Percentiles rank a stretch among this genome's conserved stretches.
Conservation (phyloP, 1,140 invertebrate genomes). For the Parasteatoda tepidariorum region DNA sequence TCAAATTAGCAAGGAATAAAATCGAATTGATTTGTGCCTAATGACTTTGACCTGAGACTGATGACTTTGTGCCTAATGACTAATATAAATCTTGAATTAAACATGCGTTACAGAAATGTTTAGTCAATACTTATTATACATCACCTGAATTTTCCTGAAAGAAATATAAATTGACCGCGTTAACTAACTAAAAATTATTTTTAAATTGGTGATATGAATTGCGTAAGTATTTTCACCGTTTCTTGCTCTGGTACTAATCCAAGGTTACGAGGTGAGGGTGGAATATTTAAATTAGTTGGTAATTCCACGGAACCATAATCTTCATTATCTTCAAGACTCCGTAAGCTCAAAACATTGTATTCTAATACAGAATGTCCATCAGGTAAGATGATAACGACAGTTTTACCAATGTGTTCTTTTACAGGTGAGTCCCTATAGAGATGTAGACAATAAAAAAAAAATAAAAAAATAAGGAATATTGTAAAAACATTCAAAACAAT, state of each 20-base stretch:
- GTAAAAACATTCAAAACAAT: background rate
- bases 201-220: no score
- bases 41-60: no score
- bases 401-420: constrained; percentile 83
- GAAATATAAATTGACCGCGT: no score
- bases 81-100: no score
- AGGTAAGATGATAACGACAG: constrained; percentile 86
- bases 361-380: constrained; percentile 83
- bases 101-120: no score
- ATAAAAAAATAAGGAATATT: background rate
- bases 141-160: no score
- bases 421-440: constrained; percentile 74
- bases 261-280: constrained; percentile 91
- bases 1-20: no score
- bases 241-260: constrained; percentile 86
- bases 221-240: background rate
- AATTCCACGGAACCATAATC: constrained; percentile 89
- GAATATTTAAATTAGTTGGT: constrained; percentile 81
- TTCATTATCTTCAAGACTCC: constrained; percentile 89
- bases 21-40: no score
- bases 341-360: constrained; percentile 86
- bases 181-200: no score
- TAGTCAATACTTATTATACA: no score
- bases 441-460: no score
- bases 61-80: no score